A percentile compares a stretch with the other conserved stretches of the same genome.
Evolutionary conservation across 2,113 vertebrate species (phyloP).

Genomic region (Zapornia atra): DNA sequence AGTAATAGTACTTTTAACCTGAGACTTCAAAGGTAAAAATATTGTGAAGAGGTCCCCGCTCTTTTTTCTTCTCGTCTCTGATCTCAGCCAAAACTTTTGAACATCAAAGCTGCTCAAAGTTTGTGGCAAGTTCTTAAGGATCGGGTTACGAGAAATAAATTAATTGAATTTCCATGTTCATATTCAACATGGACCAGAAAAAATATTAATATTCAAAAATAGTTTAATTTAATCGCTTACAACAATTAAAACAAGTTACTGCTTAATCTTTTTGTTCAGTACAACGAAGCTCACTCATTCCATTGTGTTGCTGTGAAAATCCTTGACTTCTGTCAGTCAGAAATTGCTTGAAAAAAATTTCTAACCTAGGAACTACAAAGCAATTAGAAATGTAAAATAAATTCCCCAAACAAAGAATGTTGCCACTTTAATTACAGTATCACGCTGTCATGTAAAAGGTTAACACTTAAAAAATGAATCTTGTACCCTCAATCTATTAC

Average conservation of each 20-base stretch:
- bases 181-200: background rate
- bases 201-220: slow-evolving; percentile 26
- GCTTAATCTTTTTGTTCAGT: slow-evolving; percentile 25
- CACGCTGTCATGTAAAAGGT: slow-evolving; percentile 18
- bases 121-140: slow-evolving; percentile 53
- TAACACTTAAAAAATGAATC: slow-evolving; percentile 44
- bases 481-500: slow-evolving; percentile 15
- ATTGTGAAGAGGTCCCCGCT: slow-evolving; percentile 14
- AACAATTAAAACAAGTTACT: slow-evolving; percentile 26
- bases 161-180: slow-evolving; percentile 19
- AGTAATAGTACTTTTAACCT: slow-evolving; percentile 55
- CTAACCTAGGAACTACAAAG: background rate
- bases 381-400: slow-evolving; percentile 38
- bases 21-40: slow-evolving; percentile 62
- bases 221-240: slow-evolving; percentile 15
- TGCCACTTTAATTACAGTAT: slow-evolving; percentile 30
- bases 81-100: slow-evolving; percentile 58
- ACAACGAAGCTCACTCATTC: background rate
- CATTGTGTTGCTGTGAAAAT: background rate
- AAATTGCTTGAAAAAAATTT: background rate
- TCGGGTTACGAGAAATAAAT: slow-evolving; percentile 29
- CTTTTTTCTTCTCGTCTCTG: slow-evolving; percentile 37
- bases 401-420: slow-evolving; percentile 28
- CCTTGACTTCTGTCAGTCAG: background rate
- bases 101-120: slow-evolving; percentile 44